These are phyloP conservation scores for Poeciliopsis presidionis DNA, from an alignment of 2,797 vertebrate genomes.

Conservation along the genomic window DNA sequence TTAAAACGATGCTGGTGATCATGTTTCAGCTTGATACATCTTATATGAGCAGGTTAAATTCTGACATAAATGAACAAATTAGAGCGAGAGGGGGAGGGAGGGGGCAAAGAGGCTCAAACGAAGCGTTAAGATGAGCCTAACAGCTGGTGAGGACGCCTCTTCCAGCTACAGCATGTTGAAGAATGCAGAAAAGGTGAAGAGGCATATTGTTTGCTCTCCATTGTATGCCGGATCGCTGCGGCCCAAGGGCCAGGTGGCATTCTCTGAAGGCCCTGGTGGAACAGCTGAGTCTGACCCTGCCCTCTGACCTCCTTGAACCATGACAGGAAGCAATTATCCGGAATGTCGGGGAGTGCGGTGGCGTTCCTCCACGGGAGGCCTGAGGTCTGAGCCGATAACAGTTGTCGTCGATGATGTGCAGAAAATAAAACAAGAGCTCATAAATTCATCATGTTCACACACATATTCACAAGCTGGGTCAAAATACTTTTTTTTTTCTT, in stretches of 20 bases:
- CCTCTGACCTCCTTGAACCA: constrained; percentile 46
- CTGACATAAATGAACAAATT: neutral
- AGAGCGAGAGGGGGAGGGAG: too few relatives aligned
- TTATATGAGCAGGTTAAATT: neutral
- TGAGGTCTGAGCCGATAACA: constrained; percentile 35
- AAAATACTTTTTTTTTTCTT: neutral
- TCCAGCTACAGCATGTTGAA: constrained; percentile 36
- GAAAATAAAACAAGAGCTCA: neutral
- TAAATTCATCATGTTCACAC: neutral
- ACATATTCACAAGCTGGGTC: neutral
- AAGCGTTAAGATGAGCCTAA: constrained; percentile 33
- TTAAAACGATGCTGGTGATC: neutral
- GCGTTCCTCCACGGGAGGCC: constrained; percentile 38
- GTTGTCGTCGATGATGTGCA: constrained; percentile 17
- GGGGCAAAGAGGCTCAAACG: constrained; percentile 7
- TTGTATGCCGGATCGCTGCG: constrained; percentile 16
- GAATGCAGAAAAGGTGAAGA: constrained; percentile 41
- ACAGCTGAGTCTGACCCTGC: constrained; percentile 69
- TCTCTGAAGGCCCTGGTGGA: constrained; percentile 25
- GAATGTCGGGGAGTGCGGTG: constrained; percentile 35
- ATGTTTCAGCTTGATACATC: neutral
- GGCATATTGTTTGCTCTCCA: constrained; percentile 30
- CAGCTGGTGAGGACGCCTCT: constrained; percentile 16
- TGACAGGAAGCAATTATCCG: constrained; percentile 63
- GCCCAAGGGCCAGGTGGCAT: constrained; percentile 54